Base-by-base conservation (phyloP, 2,797 vertebrate genomes). In the Urophycis tenuis region DNA sequence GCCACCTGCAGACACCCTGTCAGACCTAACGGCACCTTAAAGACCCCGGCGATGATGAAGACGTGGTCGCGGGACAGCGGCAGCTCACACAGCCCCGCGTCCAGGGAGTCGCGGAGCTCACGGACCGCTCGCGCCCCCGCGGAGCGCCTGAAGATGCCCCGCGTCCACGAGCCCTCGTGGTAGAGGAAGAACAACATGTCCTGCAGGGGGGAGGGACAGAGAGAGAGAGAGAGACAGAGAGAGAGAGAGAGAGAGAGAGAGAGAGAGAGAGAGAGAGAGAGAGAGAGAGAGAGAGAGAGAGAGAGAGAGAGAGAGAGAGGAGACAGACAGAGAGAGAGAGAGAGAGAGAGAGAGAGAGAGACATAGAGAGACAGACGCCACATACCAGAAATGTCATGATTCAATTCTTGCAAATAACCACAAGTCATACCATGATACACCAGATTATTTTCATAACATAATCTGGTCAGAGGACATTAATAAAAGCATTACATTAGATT, bases 61-160 rank as follows among this genome's bases (percentile, higher is more conserved):
- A 96, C 83, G 69, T 96, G 95, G 88, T 97, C 96, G 1, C 85
- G 88, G 0, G 92, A 90, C 76, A 97, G 88, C 31, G 94, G 92
- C 31, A 97, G 93, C n/a, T 95, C 91, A 75, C 92, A 90, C 32
- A 85, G 82, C 0, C 97, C 96, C 0, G 91, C 85, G 82, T 96
- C 95, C 78, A 99, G 91, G 64, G 94, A 92, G 78, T 99, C 96
- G 79, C 95, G 93, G 41, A 98, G 91, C 77, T 98, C 96, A 82
- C 95, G 92, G 85, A 96, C 96, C 0, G 95, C 94, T 79, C 95
- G 96, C 71, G 95, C 94, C 72, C 95, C 97, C 8, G 95, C 96
- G 0, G 97, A 95, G 0, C 95, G 94, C 2, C 97, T 94, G 88
- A 99, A 98, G 88, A 99, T 98, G 22, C 97, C 97, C 77, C 95